A percentile compares a stretch with the other conserved stretches of the same genome.
Evolutionary conservation across 2,113 vertebrate species (phyloP).

Genomic region (Raja brachyura): DNA sequence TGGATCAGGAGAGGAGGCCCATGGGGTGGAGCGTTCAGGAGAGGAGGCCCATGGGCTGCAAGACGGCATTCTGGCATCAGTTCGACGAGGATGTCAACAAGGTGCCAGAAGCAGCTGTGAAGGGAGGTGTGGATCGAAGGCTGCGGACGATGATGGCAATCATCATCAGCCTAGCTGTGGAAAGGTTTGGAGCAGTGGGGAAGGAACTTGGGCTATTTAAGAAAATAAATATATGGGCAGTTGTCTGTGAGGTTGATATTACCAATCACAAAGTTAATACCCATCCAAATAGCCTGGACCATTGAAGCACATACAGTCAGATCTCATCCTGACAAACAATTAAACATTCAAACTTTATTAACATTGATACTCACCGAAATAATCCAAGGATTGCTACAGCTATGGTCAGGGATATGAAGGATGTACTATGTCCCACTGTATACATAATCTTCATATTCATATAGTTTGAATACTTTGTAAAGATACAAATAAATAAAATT

Average conservation of each 20-base stretch:
- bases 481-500: conserved; percentile 28
- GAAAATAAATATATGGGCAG: neutral
- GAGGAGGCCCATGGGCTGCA: too few relatives aligned
- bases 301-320: neutral
- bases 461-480: conserved; percentile 65
- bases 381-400: conserved; percentile 70
- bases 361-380: conserved; percentile 66
- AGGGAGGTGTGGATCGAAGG: too few relatives aligned
- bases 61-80: too few relatives aligned
- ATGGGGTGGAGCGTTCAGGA: too few relatives aligned
- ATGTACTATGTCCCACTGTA: conserved; percentile 74
- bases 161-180: too few relatives aligned
- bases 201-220: too few relatives aligned
- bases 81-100: too few relatives aligned
- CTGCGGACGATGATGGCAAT: too few relatives aligned
- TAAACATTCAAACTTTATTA: neutral
- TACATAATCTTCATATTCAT: conserved; percentile 83
- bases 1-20: too few relatives aligned
- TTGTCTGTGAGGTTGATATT: neutral
- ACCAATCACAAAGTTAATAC: neutral
- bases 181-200: too few relatives aligned
- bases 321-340: neutral
- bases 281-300: neutral
- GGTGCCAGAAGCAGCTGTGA: too few relatives aligned
- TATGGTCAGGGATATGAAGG: conserved; percentile 66